phyloP scores from a whole-genome alignment of 2,797 vertebrate genomes.

The Poecilia velifera region DNA sequence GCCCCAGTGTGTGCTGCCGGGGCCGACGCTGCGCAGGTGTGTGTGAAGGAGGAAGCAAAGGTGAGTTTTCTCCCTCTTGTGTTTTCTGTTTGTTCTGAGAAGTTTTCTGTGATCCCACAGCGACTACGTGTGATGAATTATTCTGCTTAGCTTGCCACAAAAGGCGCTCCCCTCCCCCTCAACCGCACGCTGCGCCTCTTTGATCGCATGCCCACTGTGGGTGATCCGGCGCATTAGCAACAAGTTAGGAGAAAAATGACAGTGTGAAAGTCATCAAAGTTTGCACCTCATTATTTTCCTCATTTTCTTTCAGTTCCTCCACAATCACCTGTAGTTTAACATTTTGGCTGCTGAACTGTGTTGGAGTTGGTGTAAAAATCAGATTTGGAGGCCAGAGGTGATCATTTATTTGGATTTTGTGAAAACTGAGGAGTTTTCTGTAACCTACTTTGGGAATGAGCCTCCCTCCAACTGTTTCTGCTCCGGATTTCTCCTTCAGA shows the following conservation, averaged over 20 bases:
- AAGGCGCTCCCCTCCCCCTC: slow-evolving; percentile 57
- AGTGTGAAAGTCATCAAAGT: slow-evolving; percentile 30
- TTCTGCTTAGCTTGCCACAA: slow-evolving; percentile 36
- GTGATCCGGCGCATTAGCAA: slow-evolving; percentile 39
- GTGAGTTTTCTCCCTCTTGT: slow-evolving; percentile 50
- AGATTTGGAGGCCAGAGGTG: slow-evolving; percentile 37
- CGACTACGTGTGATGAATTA: slow-evolving; percentile 37
- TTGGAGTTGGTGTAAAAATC: slow-evolving; percentile 24
- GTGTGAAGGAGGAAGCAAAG: slow-evolving; percentile 40
- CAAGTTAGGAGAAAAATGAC: slow-evolving; percentile 19
- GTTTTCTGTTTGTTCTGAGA: slow-evolving; percentile 66
- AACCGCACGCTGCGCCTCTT: slow-evolving; percentile 38
- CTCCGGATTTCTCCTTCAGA: slow-evolving; percentile 55
- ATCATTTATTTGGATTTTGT: slow-evolving; percentile 37
- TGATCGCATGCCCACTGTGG: slow-evolving; percentile 52
- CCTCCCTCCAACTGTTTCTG: slow-evolving; percentile 25
- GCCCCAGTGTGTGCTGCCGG: not conserved
- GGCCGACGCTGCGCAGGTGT: slow-evolving; percentile 26
- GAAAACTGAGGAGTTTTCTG: slow-evolving; percentile 23
- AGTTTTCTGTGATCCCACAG: slow-evolving; percentile 63
- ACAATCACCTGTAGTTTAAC: slow-evolving; percentile 14
- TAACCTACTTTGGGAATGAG: slow-evolving; percentile 60
- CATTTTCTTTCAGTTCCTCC: slow-evolving; percentile 2
- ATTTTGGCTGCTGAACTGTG: slow-evolving; percentile 7
- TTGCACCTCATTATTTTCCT: slow-evolving; percentile 6